A percentile compares a stretch with the other conserved stretches of the same genome.
These are phyloP conservation scores for Sepiola atlantica DNA, from an alignment of 2,888 invertebrate genomes.

Conservation along the genomic window DNA sequence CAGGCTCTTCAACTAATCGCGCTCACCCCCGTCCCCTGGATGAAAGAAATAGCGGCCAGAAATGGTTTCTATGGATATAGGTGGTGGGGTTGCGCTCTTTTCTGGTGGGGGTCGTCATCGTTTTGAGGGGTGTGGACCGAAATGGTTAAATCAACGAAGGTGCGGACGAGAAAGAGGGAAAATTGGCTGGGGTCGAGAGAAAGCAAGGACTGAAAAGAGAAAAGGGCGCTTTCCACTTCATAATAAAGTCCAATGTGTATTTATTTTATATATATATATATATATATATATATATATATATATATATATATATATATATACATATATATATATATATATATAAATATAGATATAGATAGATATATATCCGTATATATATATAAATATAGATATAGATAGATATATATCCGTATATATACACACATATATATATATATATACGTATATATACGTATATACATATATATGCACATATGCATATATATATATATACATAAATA, in stretches of 20 bases:
- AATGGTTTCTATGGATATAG: background rate
- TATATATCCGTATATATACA: background rate
- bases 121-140: background rate
- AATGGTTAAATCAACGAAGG: background rate
- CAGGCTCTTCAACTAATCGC: conserved; percentile 9
- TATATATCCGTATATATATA: too few species aligned
- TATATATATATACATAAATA: background rate
- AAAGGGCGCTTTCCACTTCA: background rate
- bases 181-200: background rate
- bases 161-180: background rate
- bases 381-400: too few species aligned
- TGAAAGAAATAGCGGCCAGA: background rate
- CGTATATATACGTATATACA: background rate
- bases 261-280: too few species aligned
- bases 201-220: background rate
- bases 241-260: too few species aligned
- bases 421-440: background rate
- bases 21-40: background rate
- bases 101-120: background rate
- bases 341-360: too few species aligned
- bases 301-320: too few species aligned
- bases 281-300: too few species aligned
- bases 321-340: too few species aligned
- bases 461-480: background rate
- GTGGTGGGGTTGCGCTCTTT: background rate